Percentiles rank a stretch among this genome's conserved stretches.
phyloP scores from a whole-genome alignment of 2,797 vertebrate genomes.

The Passerculus sandwichensis region DNA sequence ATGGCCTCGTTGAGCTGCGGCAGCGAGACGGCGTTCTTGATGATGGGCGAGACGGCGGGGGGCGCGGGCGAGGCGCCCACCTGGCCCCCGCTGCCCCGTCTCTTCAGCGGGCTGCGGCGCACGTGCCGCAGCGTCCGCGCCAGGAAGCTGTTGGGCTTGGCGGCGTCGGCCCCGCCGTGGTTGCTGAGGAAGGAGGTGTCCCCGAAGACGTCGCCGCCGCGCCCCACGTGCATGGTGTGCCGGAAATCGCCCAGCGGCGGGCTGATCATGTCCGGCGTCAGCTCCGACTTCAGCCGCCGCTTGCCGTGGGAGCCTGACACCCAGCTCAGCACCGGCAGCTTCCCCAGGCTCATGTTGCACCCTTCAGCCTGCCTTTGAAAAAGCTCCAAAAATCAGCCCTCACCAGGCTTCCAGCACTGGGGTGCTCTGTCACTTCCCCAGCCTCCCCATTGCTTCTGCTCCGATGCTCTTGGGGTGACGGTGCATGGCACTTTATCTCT shows the following conservation, averaged over 20 bases:
- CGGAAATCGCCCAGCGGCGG: slow-evolving; percentile 91
- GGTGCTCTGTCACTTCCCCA: slow-evolving; percentile 24
- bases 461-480: background rate
- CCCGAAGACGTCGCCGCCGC: slow-evolving; percentile 91
- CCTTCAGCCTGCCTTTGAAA: background rate
- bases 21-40: slow-evolving; percentile 93
- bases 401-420: background rate
- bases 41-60: slow-evolving; percentile 90
- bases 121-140: slow-evolving; percentile 86
- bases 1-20: slow-evolving; percentile 88
- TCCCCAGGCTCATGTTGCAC: slow-evolving; percentile 89
- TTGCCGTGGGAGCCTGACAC: slow-evolving; percentile 87
- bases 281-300: slow-evolving; percentile 84
- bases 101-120: slow-evolving; percentile 64
- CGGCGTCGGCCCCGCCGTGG: slow-evolving; percentile 80
- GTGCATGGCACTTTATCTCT: background rate
- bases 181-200: slow-evolving; percentile 96
- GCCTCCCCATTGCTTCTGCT: background rate
- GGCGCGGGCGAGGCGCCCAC: slow-evolving; percentile 78
- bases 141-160: slow-evolving; percentile 82
- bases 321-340: slow-evolving; percentile 88
- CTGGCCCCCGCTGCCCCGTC: slow-evolving; percentile 66
- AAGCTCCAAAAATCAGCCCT: background rate
- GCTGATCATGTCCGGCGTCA: slow-evolving; percentile 96
- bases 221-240: slow-evolving; percentile 98